These are phyloP conservation scores for Bombus haemorrhoidalis DNA, from an alignment of 1,140 invertebrate genomes.

Conservation along the genomic window DNA sequence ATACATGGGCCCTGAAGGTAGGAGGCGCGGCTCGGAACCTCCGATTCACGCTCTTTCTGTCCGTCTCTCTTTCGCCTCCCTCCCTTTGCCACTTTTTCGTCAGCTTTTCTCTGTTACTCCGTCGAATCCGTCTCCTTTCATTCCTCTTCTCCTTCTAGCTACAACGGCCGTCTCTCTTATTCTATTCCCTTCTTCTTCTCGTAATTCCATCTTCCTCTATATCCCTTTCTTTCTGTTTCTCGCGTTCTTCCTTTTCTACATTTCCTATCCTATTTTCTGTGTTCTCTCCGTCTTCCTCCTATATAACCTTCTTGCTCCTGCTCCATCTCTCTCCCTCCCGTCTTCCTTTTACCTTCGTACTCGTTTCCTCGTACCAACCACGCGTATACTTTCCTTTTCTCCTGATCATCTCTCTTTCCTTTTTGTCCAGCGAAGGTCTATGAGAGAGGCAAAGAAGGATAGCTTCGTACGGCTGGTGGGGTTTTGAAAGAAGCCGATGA, in stretches of 20 bases:
- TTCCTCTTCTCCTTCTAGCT: neutral
- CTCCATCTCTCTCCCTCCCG: neutral
- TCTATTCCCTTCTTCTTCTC: neutral
- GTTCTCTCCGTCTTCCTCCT: constrained; percentile 4
- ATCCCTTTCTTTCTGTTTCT: neutral
- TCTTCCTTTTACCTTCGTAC: constrained; percentile 19
- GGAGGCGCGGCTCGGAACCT: constrained; percentile 61
- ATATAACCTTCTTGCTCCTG: neutral
- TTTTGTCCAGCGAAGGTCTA: constrained; percentile 56
- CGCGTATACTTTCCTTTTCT: constrained; percentile 51
- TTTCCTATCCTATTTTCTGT: constrained; percentile 39
- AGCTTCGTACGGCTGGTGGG: constrained; percentile 47
- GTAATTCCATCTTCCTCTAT: neutral
- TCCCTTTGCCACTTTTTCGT: constrained; percentile 52
- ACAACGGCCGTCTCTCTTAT: neutral
- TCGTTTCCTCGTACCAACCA: constrained; percentile 21
- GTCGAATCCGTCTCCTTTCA: constrained; percentile 5
- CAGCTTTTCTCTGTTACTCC: neutral
- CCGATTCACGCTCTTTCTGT: constrained; percentile 53
- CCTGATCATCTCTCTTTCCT: constrained; percentile 19
- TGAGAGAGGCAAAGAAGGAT: constrained; percentile 49
- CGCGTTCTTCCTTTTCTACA: constrained; percentile 4
- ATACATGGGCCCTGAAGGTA: constrained; percentile 63
- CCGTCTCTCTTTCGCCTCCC: constrained; percentile 30
- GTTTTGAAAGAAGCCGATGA: constrained; percentile 58